phyloP scores from a whole-genome alignment of 2,113 vertebrate species.

The Toxotes chatareus region DNA sequence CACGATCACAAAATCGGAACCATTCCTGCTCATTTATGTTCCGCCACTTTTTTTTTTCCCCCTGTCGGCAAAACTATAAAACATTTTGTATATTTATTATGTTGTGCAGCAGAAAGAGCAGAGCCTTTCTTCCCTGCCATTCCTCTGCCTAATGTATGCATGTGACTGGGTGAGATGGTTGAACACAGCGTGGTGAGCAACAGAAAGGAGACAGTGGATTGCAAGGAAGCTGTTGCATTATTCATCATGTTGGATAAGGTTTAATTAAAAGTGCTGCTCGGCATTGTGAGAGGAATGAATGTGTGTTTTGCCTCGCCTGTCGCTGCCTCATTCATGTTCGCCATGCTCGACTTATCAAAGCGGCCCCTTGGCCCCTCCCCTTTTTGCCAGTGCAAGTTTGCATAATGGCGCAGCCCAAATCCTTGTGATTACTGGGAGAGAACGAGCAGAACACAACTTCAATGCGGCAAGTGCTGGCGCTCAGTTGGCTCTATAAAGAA shows the following conservation, averaged over 20 bases:
- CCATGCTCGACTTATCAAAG: constrained; percentile 96
- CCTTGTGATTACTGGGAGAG: constrained; percentile 67
- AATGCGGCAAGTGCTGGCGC: constrained; percentile 45
- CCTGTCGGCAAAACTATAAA: constrained; percentile 58
- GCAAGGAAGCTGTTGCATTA: constrained; percentile 90
- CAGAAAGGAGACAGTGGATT: constrained; percentile 88
- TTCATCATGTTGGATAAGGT: constrained; percentile 95
- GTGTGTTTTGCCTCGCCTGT: constrained; percentile 94
- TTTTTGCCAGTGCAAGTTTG: constrained; percentile 83
- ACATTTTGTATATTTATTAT: constrained; percentile 68
- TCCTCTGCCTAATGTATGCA: constrained; percentile 75
- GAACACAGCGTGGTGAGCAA: constrained; percentile 80
- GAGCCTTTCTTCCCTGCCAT: constrained; percentile 62
- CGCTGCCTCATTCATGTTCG: constrained; percentile 93
- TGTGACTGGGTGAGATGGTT: constrained; percentile 73
- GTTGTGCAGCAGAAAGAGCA: constrained; percentile 40
- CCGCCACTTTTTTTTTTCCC: constrained; percentile 11
- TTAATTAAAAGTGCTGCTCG: constrained; percentile 97
- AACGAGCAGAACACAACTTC: constrained; percentile 41
- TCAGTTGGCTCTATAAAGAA: constrained; percentile 33
- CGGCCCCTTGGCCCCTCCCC: constrained; percentile 77
- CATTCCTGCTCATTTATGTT: constrained; percentile 26
- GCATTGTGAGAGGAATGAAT: constrained; percentile 92
- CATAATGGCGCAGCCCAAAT: constrained; percentile 87
- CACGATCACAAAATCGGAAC: constrained; percentile 17